Base-by-base conservation (phyloP, 2,797 vertebrate species). In the Tapirus indicus region DNA sequence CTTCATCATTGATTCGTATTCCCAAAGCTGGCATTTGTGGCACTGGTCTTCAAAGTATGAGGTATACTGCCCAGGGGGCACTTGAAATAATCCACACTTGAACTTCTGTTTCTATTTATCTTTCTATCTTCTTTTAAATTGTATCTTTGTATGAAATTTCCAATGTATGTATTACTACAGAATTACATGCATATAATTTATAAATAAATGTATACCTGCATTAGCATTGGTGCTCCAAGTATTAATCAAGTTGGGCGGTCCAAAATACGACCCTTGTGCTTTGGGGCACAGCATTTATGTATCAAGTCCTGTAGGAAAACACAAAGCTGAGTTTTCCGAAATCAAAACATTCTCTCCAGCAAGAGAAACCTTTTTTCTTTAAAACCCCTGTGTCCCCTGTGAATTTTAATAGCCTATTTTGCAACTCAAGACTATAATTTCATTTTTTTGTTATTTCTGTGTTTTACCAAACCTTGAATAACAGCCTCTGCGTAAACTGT, bases 381-480 rank as follows among this genome's bases (percentile, higher is more conserved):
- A 77, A 91, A 27, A 69, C 17, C 16, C 66, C 29, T 78, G 18
- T 85, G 66, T 88, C 20, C 5, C 5, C 27, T 44, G 0, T 11
- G 16, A 88, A 93, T 96, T 95, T 89, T 54, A 97, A 89, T 86
- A 88, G 11, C 32, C 47, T 72, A 52, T 35, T 96, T 95, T 68
- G 32, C 44, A 91, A 85, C 41, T 94, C 17, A 77, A 88, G 62
- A 52, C 29, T 60, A 7, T 44, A 82, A 85, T 82, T 72, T 66
- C n/a, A 90, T 52, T 86, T 74, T 71, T 52, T 91, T 38, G 14
- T 69, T 90, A 80, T 41, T 62, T 88, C 49, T 91, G 35, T 74
- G 21, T 52, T 79, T 92, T 71, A 47, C 17, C 56, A 93, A 56
- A 74, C 6, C 25, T 75, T 41, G 29, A 80, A 82, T 41, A 92